Base-by-base conservation (phyloP, 2,888 invertebrate genomes). In the Meandrusa payeni region DNA sequence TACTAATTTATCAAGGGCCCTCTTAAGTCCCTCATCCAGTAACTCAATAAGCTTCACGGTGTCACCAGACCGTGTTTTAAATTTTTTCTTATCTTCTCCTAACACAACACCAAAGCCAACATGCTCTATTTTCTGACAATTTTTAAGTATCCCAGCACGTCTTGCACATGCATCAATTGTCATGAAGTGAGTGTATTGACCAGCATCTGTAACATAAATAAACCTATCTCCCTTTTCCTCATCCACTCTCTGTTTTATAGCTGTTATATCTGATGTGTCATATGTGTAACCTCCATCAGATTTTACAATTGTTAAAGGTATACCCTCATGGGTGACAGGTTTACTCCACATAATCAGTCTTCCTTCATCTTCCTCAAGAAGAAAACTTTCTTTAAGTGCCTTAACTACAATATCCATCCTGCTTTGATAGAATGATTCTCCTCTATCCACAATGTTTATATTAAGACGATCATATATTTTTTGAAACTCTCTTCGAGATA, bases 61-160 rank as follows among this genome's bases (percentile, higher is more conserved):
- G 50, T 98, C 99, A 0, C 99, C 99, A 1, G 98, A 98, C 29
- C 99, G 91, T 0, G 99, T 99, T 80, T 99, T 99, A 69, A 99
- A 99, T 80, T 99, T 99, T 75, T 99, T 99, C 66, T 96, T 97
- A 82, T 99, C 99, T 78, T 98, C 99, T 6, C 99, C 99, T 1
- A 99, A 86, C 0, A 99, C 99, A 3, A 99, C 95, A 6, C 99
- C 99, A 76, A 99, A 99, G 1, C 93, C 94, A 6, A 99, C 96
- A 82, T 97, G 97, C 74, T 98, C 97, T 0, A 97, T 85, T 43
- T 94, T 91, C 3, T 92, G 91, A 57, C 92, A 89, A 12, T 73
- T 55, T 12, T 66, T 76, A 5, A 93, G 83, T 65, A 96, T 93
- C 2, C 94, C 96, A 33, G 92, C 92, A 46, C 92, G 89, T 55